phyloP scores from a whole-genome alignment of 2,888 invertebrate species.

The Epinotia brunnichana region DNA sequence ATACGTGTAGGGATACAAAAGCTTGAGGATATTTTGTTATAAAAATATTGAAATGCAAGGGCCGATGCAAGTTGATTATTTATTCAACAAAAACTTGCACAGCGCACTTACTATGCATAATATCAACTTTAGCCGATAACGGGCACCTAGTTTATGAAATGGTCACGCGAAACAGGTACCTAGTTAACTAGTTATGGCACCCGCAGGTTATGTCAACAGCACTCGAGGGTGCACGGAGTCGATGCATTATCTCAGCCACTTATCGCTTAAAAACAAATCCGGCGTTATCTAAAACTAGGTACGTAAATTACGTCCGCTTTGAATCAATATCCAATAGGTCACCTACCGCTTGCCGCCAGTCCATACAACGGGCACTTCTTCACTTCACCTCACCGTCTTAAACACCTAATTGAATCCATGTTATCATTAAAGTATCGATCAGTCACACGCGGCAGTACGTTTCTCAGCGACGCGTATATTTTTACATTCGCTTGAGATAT shows the following conservation, averaged over 20 bases:
- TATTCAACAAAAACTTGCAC: not conserved
- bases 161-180: slow-evolving; percentile 36
- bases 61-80: not conserved
- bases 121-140: slow-evolving; percentile 21
- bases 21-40: not conserved
- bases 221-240: slow-evolving; percentile 30
- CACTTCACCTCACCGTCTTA: slow-evolving; percentile 68
- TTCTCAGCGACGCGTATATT: slow-evolving; percentile 80
- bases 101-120: slow-evolving; percentile 21
- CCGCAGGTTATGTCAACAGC: slow-evolving; percentile 36
- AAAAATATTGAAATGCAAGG: not conserved
- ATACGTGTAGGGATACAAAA: not conserved
- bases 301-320: slow-evolving; percentile 66
- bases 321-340: slow-evolving; percentile 72
- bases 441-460: slow-evolving; percentile 77
- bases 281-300: slow-evolving; percentile 63
- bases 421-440: slow-evolving; percentile 83
- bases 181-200: slow-evolving; percentile 14
- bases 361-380: slow-evolving; percentile 51
- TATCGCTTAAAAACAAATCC: slow-evolving; percentile 77
- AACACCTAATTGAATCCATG: slow-evolving; percentile 81
- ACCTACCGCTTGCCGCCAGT: slow-evolving; percentile 67
- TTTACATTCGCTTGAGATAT: slow-evolving; percentile 78
- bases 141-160: slow-evolving; percentile 13
- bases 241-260: slow-evolving; percentile 53